Base-by-base conservation (phyloP, 2,113 vertebrate species). In the Mystacornis crossleyi region DNA sequence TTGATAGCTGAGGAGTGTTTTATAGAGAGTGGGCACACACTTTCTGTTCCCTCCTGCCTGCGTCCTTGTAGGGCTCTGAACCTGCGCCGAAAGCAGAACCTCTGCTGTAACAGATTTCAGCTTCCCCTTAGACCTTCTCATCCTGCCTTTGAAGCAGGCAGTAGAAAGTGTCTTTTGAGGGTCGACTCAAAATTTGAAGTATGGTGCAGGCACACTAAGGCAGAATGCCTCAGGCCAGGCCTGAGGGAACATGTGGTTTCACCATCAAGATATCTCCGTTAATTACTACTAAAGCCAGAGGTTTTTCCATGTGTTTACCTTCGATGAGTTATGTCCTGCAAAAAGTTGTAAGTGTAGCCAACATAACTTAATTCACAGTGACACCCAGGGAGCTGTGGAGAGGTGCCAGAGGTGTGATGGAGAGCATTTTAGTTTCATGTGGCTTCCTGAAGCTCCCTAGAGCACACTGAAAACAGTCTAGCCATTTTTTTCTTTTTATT, bases 361-460 rank as follows among this genome's bases (percentile, higher is more conserved):
- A 58, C 33, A 15, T 38, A 92, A 77, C 62, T 87, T 94, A 75
- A 93, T 95, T 93, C 4, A 8, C 74, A 42, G 58, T 89, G 92
- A 92, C 82, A 94, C 60, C 48, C 33, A 79, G 74, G 71, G 74
- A 94, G 71, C 45, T 53, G 60, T 73, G 81, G 95, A 74, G 57
- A 75, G 43, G 53, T 81, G 82, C 92, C 86, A 88, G 78, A 77
- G 67, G 74, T 88, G 50, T 73, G 71, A 92, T 45, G 73, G 90
- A 82, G 85, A 94, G 50, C 45, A 42, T 77, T 96, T 93, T 34
- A 86, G 62, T 92, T 97, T 88, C 50, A 50, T 93, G 96, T 92
- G 90, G 92, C 90, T 96, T 92, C 85, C 75, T 73, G 54, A 90
- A 90, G 33, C 47, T 95, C 90, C 79, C 88, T 71, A 66, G 93